These are phyloP conservation scores for Agapetus fuscipes DNA, from an alignment of 2,888 invertebrate species.

Conservation along the genomic window DNA sequence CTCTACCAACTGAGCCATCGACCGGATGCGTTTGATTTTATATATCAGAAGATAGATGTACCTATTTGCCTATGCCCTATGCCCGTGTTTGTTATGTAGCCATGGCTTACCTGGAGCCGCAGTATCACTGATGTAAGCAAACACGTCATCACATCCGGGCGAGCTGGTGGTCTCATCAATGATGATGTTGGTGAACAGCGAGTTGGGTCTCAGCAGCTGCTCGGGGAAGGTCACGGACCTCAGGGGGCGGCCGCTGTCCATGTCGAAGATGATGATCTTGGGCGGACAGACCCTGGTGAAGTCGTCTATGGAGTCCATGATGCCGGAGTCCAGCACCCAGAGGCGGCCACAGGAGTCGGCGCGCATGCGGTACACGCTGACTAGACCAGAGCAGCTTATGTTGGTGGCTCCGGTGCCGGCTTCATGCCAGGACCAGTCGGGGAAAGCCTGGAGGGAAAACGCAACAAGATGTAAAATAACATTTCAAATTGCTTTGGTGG, in stretches of 20 bases:
- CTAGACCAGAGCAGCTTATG: slow-evolving; percentile 65
- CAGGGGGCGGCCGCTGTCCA: slow-evolving; percentile 60
- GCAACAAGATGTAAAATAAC: slow-evolving; percentile 9
- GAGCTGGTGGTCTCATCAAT: slow-evolving; percentile 62
- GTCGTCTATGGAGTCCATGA: slow-evolving; percentile 60
- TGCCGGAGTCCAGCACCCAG: slow-evolving; percentile 74
- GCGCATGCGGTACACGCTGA: slow-evolving; percentile 69
- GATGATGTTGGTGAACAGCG: slow-evolving; percentile 68
- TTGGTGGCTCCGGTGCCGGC: slow-evolving; percentile 60
- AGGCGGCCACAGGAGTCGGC: slow-evolving; percentile 73
- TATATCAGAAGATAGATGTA: no score
- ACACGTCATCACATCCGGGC: slow-evolving; percentile 62
- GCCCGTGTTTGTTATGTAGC: no score
- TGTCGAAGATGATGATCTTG: slow-evolving; percentile 71
- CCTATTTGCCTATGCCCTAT: no score
- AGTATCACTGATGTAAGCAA: slow-evolving; percentile 73
- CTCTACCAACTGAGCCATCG: no score
- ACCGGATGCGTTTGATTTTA: no score
- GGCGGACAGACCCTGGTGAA: slow-evolving; percentile 61
- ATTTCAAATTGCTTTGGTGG: no score
- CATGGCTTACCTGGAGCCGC: slow-evolving; percentile 69
- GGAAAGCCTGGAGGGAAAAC: slow-evolving; percentile 59
- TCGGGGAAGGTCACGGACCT: slow-evolving; percentile 64
- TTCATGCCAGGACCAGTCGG: slow-evolving; percentile 68
- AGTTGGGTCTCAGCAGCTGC: slow-evolving; percentile 62